These are phyloP conservation scores for Ia io DNA, from an alignment of 2,113 vertebrate species.

Conservation along the genomic window DNA sequence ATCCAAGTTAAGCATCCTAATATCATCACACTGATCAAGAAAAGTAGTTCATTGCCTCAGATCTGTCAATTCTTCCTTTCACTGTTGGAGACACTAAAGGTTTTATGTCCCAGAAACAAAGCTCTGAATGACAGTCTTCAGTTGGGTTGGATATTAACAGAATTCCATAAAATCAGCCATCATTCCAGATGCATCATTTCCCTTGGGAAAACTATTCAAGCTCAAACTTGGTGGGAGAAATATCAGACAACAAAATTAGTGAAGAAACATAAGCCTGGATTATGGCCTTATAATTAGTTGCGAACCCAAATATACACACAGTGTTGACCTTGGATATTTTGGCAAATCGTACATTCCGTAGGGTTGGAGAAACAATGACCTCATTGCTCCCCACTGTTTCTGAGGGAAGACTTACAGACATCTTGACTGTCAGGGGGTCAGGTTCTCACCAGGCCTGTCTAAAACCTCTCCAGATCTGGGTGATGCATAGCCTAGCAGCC, in stretches of 20 bases:
- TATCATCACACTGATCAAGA: conserved; percentile 79
- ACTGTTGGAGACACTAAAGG: conserved; percentile 55
- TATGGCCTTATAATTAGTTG: not conserved
- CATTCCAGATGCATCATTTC: not conserved
- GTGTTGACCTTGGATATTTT: not conserved
- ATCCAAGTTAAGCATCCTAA: conserved; percentile 78
- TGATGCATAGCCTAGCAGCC: not conserved
- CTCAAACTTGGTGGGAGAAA: not conserved
- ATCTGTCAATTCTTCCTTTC: conserved; percentile 78
- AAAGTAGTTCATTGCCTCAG: conserved; percentile 67
- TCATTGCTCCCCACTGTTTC: not conserved
- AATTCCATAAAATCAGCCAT: conserved; percentile 44
- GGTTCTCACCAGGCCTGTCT: not conserved
- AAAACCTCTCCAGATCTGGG: not conserved
- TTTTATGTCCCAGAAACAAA: conserved; percentile 71
- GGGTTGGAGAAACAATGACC: not conserved
- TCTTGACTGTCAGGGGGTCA: not conserved
- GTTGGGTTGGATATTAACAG: conserved; percentile 26
- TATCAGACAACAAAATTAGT: not conserved
- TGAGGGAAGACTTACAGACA: not conserved
- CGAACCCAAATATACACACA: not conserved
- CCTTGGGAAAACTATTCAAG: not conserved
- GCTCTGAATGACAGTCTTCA: conserved; percentile 46
- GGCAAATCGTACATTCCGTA: not conserved
- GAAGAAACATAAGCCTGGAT: not conserved